These are phyloP conservation scores for Caradrina kadenii DNA, from an alignment of 2,888 invertebrate genomes.

Conservation along the genomic window DNA sequence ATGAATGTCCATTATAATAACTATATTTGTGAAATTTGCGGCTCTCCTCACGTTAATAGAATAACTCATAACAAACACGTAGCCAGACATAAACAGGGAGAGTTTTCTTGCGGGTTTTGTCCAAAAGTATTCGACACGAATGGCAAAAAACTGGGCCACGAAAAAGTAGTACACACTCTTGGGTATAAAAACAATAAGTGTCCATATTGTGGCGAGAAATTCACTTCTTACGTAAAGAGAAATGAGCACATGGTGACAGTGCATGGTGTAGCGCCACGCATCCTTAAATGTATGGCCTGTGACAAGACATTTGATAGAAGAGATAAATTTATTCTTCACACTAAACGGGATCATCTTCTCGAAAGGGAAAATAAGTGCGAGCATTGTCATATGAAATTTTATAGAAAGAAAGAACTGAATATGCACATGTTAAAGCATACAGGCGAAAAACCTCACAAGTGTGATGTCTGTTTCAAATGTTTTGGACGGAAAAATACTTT, in stretches of 20 bases:
- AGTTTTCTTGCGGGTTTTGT: slow-evolving; percentile 51
- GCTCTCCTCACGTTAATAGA: slow-evolving; percentile 80
- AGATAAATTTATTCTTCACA: slow-evolving; percentile 39
- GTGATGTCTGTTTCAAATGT: slow-evolving; percentile 52
- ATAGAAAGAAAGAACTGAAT: slow-evolving; percentile 26
- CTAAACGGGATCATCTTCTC: slow-evolving; percentile 53
- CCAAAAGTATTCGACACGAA: slow-evolving; percentile 53
- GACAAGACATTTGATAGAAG: slow-evolving; percentile 53
- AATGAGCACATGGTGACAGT: slow-evolving; percentile 49
- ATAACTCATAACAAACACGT: slow-evolving; percentile 38
- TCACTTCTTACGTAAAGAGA: slow-evolving; percentile 36
- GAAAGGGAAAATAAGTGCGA: slow-evolving; percentile 50
- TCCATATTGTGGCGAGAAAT: slow-evolving; percentile 50
- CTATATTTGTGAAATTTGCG: slow-evolving; percentile 57
- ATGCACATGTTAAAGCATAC: slow-evolving; percentile 59
- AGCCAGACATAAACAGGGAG: slow-evolving; percentile 51
- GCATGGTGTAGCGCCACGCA: slow-evolving; percentile 42
- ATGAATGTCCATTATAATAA: slow-evolving; percentile 61
- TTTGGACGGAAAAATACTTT: slow-evolving; percentile 49
- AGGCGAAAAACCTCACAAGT: slow-evolving; percentile 43
- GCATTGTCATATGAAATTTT: slow-evolving; percentile 56
- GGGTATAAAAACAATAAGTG: slow-evolving; percentile 50
- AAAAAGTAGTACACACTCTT: slow-evolving; percentile 51
- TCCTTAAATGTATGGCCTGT: slow-evolving; percentile 54
- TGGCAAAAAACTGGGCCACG: slow-evolving; percentile 46